Evolutionary conservation across 2,113 vertebrate genomes (phyloP), one percentile per base, ranked within the genome.

Genomic region (Ornithorhynchus anatinus): DNA sequence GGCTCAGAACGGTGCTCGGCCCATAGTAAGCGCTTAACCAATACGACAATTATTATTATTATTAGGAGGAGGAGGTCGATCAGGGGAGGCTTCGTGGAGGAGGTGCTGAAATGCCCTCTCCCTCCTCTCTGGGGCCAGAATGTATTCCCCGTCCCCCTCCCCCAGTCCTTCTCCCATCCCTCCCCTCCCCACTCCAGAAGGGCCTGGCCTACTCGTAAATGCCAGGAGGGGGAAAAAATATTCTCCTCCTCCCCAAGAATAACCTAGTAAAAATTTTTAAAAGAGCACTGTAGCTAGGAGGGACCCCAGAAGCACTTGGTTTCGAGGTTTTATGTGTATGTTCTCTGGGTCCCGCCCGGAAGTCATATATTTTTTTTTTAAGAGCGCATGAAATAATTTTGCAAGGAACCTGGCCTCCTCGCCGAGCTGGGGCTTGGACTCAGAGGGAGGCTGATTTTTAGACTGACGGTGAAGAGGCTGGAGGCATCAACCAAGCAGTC

Each of bases 401-500:
- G 15, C 17, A 12, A 38, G 31, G 54, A 35, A 23, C 22, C 37
- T 2, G 13, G 17, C 2, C 0, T 3, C 10, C 2, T 40, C 11
- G 6, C 22, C 5, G 5, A 2, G 1, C 6, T 1, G 1, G 10
- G 5, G 17, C 6, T 17, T 50, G 0, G 2, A 4, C 35, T 29
- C 33, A 37, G 27, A 23, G 5, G 7, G 9, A 44, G 43, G 23
- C 23, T 27, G 9, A 0, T 4, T n/a, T n/a, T n/a, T n/a, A n/a
- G n/a, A n/a, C n/a, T n/a, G n/a, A n/a, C n/a, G n/a, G n/a, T n/a
- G n/a, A n/a, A n/a, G n/a, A n/a, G n/a, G n/a, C n/a, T n/a, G n/a
- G n/a, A n/a, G n/a, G n/a, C n/a, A n/a, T n/a, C n/a, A n/a, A n/a
- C n/a, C n/a, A n/a, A n/a, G n/a, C n/a, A n/a, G n/a, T n/a, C n/a